phyloP scores from a whole-genome alignment of 2,888 invertebrate genomes.

The Choristoneura rosaceana region DNA sequence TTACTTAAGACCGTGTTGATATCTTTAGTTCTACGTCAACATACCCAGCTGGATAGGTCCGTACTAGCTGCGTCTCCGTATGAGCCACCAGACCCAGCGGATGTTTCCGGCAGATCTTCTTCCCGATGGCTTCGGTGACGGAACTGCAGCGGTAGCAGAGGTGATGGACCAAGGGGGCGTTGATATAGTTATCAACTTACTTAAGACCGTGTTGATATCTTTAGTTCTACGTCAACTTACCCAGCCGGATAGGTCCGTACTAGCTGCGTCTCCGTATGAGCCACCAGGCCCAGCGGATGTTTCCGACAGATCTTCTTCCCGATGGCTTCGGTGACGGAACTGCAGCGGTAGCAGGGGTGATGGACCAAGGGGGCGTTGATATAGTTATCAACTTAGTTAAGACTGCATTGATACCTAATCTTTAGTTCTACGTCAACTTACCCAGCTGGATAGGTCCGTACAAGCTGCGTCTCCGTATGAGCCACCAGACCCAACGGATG shows the following conservation, averaged over 20 bases:
- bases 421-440: conserved; percentile 48
- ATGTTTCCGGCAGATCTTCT: conserved; percentile 96
- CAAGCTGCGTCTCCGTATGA: conserved; percentile 95
- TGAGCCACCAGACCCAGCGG: conserved; percentile 92
- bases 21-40: conserved; percentile 29
- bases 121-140: conserved; percentile 95
- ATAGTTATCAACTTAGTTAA: too few relatives aligned
- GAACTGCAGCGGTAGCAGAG: conserved; percentile 96
- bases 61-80: conserved; percentile 95
- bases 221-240: conserved; percentile 53
- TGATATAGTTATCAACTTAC: conserved; percentile 48
- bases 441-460: conserved; percentile 97
- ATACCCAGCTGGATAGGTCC: conserved; percentile 96
- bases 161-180: conserved; percentile 83
- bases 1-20: too few relatives aligned
- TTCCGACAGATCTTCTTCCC: conserved; percentile 97
- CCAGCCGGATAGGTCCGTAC: conserved; percentile 97
- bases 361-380: conserved; percentile 82
- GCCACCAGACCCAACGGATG: conserved; percentile 92
- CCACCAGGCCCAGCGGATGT: conserved; percentile 91
- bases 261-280: conserved; percentile 95
- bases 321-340: conserved; percentile 96
- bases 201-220: too few relatives aligned
- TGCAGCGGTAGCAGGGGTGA: conserved; percentile 93
- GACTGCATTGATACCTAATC: too few relatives aligned